phyloP scores from a whole-genome alignment of 2,113 vertebrate genomes.

The Ctenodactylus gundi region DNA sequence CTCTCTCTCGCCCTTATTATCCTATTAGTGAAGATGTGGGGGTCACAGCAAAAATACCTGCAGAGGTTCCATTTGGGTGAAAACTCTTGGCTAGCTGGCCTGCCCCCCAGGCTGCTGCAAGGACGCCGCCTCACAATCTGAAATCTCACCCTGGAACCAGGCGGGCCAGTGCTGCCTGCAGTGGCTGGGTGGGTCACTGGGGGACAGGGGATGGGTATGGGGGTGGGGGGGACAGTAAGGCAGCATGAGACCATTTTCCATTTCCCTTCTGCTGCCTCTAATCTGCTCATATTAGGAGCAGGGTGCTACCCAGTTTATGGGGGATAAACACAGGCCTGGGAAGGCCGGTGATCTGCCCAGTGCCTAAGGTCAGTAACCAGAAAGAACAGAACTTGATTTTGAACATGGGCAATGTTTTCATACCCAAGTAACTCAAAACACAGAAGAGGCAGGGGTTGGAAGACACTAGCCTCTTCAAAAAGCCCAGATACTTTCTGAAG shows the following conservation, averaged over 20 bases:
- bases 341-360: neutral
- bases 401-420: neutral
- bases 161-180: rapidly evolving
- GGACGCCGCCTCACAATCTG: too few relatives aligned
- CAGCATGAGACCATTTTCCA: neutral
- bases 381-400: neutral
- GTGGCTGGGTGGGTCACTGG: rapidly evolving
- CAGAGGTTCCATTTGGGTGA: neutral
- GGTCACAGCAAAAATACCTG: neutral
- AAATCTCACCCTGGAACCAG: neutral
- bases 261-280: neutral
- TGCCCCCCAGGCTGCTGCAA: neutral
- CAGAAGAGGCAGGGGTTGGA: neutral
- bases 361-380: neutral
- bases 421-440: neutral
- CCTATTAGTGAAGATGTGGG: neutral
- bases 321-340: too few relatives aligned
- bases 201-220: too few relatives aligned
- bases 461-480: too few relatives aligned
- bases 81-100: neutral
- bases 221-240: neutral
- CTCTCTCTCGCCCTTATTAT: neutral
- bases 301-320: neutral
- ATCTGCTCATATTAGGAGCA: neutral
- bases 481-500: neutral